Evolutionary conservation across 1,140 invertebrate genomes (phyloP), one percentile per base, ranked within the genome.

Genomic region (Portunus trituberculatus): DNA sequence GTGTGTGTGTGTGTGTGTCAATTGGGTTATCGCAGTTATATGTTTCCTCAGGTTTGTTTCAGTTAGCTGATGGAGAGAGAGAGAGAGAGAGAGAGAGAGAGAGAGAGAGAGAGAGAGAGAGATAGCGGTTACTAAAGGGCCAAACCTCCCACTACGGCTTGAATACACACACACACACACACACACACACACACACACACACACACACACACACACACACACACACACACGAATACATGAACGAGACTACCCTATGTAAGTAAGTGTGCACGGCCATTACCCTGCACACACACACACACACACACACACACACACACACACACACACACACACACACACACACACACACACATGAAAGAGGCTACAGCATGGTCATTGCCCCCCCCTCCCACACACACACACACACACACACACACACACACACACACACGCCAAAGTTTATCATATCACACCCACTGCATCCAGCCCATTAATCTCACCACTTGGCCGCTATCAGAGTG

Each of bases 81-180:
- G 86, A 88, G 86, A 88, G 86, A 88, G 86, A 88, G 86, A 88
- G 86, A 88, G 86, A 88, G 86, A 88, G 86, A 88, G 86, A 88
- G 86, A 88, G 86, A 88, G 86, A 88, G 86, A 88, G 86, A 88
- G 86, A 88, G 31, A 88, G 86, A 32, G 86, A 39, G 29, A 14
- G 29, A 39, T 16, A 46, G 29, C 87, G 6, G 14, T 88, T 88
- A 88, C 16, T 25, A n/a, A 88, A 88, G 84, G 20, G 28, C 84
- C 32, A 7, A 88, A 88, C 87, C 29, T 2, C 32, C 32, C 87
- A 31, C 87, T 88, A 88, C 87, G 10, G 31, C 32, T n/a, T 39
- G 31, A 16, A 88, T n/a, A 88, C 46, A 88, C 25, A 88, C 46
- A 88, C 46, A 76, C 67, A 76, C 84, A 59, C 52, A 59, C 52